Percentiles rank a stretch among this genome's conserved stretches.
These are phyloP conservation scores for Diphyllodes magnificus DNA, from an alignment of 2,113 vertebrate species.

Conservation along the genomic window DNA sequence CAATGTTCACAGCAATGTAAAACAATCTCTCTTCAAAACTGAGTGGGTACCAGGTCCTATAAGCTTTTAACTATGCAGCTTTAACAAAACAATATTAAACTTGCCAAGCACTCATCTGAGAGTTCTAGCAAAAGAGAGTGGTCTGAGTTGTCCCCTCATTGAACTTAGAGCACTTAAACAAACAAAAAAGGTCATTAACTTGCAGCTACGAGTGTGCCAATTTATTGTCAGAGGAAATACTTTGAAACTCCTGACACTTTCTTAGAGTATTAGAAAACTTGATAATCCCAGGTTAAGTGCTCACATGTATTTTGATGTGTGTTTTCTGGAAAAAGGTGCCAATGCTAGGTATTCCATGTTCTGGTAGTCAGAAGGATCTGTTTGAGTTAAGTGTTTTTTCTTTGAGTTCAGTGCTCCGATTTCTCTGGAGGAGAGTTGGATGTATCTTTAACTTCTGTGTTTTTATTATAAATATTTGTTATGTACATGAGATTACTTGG, in stretches of 20 bases:
- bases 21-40: background rate
- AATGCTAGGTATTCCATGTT: background rate
- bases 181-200: constrained; percentile 47
- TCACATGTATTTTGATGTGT: background rate
- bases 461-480: background rate
- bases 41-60: background rate
- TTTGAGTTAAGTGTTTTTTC: background rate
- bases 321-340: background rate
- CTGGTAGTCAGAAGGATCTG: background rate
- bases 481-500: background rate
- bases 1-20: background rate
- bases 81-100: constrained; percentile 36
- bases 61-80: constrained; percentile 18
- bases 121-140: background rate
- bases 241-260: background rate
- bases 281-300: background rate
- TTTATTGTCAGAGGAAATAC: constrained; percentile 12
- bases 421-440: background rate
- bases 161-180: constrained; percentile 52
- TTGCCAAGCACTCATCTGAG: constrained; percentile 26
- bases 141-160: constrained; percentile 33
- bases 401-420: background rate
- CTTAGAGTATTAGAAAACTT: background rate
- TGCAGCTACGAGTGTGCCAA: background rate
- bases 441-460: background rate